A percentile compares a stretch with the other conserved stretches of the same genome.
phyloP scores from a whole-genome alignment of 2,797 vertebrate species.

The Falco concolor region DNA sequence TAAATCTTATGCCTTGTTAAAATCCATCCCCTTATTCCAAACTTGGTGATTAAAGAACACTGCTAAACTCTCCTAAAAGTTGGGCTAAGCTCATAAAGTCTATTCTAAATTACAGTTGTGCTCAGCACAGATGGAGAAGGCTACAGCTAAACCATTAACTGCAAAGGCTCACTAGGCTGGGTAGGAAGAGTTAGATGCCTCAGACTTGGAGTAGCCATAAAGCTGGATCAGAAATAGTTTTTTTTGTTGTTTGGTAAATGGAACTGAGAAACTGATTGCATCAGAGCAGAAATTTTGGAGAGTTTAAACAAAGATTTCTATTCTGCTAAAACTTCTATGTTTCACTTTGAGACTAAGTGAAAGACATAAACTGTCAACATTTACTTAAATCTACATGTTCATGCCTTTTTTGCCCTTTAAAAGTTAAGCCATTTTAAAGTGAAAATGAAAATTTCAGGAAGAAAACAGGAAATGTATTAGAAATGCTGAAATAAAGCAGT shows the following conservation, averaged over 20 bases:
- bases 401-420: not conserved
- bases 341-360: not conserved
- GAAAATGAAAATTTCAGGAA: not conserved
- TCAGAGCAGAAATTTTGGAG: not conserved
- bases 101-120: not conserved
- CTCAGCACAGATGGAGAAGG: not conserved
- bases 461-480: not conserved
- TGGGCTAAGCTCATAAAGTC: not conserved
- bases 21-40: not conserved
- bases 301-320: not conserved
- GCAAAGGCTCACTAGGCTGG: not conserved
- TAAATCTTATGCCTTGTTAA: conserved; percentile 14
- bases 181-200: not conserved
- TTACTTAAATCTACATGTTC: not conserved
- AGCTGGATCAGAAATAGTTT: not conserved
- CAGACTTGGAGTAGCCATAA: not conserved
- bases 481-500: not conserved
- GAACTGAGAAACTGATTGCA: not conserved
- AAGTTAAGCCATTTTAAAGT: not conserved
- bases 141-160: not conserved
- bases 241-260: not conserved
- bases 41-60: not conserved
- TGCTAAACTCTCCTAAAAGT: not conserved
- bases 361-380: not conserved
- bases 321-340: not conserved